Base-by-base conservation (phyloP, 2,113 vertebrate species). In the Herpailurus yagouaroundi region DNA sequence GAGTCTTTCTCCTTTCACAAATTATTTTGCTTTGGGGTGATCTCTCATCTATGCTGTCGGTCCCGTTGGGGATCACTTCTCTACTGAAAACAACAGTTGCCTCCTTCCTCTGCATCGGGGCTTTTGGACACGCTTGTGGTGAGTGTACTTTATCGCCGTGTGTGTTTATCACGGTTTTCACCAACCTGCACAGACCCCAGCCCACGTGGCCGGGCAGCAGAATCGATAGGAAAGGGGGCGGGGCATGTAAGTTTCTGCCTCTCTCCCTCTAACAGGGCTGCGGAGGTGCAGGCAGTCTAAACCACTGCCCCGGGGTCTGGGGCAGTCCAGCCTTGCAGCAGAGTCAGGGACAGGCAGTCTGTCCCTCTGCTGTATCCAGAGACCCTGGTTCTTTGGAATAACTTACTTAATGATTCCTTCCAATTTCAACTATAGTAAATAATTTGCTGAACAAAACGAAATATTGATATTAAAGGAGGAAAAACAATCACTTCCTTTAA, bases 401-500 rank as follows among this genome's bases (percentile, higher is more conserved):
- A 64, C 33, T 55, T 96, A 77, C 13, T 95, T 80, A 66, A 63
- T 80, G 50, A 96, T 96, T 76, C 50, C 38, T 87, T 90, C 45
- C 68, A 33, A 73, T 97, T 97, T 74, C 63, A n/a, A 92, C 41
- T 31, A 12, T 64, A 85, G 4, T 55, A 97, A 97, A 93, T 94
- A 97, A 77, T 19, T 96, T 96, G 45, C 95, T 36, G 79, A 86
- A 57, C 94, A 93, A 92, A 96, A 87, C 74, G 85, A 55, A 45
- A 94, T 90, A 74, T 97, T 97, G 38, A 9, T 97, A 79, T 92
- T 45, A 77, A 85, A 90, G 27, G 31, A 41, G 64, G 57, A 92
- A 95, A 93, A 93, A 80, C 45, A 95, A 94, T 86, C 13, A 36
- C 27, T 97, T 96, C 69, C 94, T 25, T 80, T 95, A 86, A 68